Evolutionary conservation across 2,797 vertebrate genomes (phyloP), one percentile per base, ranked within the genome.

Genomic region (Stomatorhinus walkeri): DNA sequence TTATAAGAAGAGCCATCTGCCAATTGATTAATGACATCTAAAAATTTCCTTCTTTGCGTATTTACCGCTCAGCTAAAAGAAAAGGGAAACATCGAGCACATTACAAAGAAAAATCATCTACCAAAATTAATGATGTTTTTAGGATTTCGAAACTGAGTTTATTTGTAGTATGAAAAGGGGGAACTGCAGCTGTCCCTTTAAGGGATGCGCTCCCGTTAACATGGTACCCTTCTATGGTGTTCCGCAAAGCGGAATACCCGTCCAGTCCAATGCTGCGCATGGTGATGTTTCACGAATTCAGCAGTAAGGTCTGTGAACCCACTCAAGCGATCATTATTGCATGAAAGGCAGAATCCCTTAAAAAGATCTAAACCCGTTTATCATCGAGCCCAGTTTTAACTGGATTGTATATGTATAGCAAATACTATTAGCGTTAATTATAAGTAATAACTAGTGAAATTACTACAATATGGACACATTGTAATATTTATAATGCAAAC

Each of bases 251-350:
- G 40, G 72, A 43, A 79, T 40, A 79, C 14, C 36, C 32, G 72
- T 79, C 32, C 72, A 79, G 72, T 79, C 24, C 32, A 79, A 43
- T 19, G 36, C 16, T 40, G 36, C 32, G 72, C 72, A 40, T 79
- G 36, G 36, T 40, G 72, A 79, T 79, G 36, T 79, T 79, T 79
- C 36, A 79, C 72, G 32, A 79, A 40, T 79, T 79, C 72, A 79
- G 36, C 32, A 79, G 72, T 43, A 79, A 79, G 72, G 72, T 79
- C 36, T 79, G 36, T 79, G 72, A 79, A 79, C 72, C 72, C 72
- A 79, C 72, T 79, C 12, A 79, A 79, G 64, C 64, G 64, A 72
- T 72, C 64, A 72, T 72, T 72, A 72, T 72, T 72, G 64, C 64
- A 72, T 72, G 28, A 72, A 72, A 14, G 28, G 72, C 72, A 79